Evolutionary conservation across 2,888 invertebrate species (phyloP).

Genomic region (Papilio demoleus): DNA sequence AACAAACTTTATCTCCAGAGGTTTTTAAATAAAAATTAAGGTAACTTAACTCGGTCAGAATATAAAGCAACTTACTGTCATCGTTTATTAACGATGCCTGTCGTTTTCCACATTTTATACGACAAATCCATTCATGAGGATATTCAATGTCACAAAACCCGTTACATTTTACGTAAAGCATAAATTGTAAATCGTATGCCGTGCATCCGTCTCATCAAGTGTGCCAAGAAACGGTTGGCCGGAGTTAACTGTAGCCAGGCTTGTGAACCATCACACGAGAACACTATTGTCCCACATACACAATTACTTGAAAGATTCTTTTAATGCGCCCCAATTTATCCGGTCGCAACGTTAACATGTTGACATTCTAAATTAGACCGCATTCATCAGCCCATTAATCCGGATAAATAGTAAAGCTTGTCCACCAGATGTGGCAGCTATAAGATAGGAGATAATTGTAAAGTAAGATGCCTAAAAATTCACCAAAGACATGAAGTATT

Average conservation of each 20-base stretch:
- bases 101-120: not conserved
- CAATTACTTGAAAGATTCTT: slow-evolving; percentile 37
- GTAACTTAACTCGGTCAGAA: too few relatives aligned
- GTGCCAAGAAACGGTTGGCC: slow-evolving; percentile 62
- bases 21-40: too few relatives aligned
- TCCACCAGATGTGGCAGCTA: not conserved
- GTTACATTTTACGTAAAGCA: slow-evolving; percentile 1
- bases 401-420: not conserved
- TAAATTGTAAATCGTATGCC: not conserved
- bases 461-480: too few relatives aligned
- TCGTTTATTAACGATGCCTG: not conserved
- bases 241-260: slow-evolving; percentile 50
- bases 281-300: slow-evolving; percentile 49
- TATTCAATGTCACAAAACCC: not conserved
- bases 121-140: not conserved
- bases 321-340: slow-evolving; percentile 25
- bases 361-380: slow-evolving; percentile 22
- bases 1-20: not conserved
- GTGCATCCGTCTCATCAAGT: slow-evolving; percentile 48
- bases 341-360: slow-evolving; percentile 17
- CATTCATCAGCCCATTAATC: not conserved
- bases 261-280: slow-evolving; percentile 65
- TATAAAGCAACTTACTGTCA: not conserved
- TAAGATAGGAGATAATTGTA: not conserved
- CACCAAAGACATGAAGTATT: too few relatives aligned